Evolutionary conservation across 2,797 vertebrate genomes (phyloP).

Genomic region (Galagoides demidoff): DNA sequence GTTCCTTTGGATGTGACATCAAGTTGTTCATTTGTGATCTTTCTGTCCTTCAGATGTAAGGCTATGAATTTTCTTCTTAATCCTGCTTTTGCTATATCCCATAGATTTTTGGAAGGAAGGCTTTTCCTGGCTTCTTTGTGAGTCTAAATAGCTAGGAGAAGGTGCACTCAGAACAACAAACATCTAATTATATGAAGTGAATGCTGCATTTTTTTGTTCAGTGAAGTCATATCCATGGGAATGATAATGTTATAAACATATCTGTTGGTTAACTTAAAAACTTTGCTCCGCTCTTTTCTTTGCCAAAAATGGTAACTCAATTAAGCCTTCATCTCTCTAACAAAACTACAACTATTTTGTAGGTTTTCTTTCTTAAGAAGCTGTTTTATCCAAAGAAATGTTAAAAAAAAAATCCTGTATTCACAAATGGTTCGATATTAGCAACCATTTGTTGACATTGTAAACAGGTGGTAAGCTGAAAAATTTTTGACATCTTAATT

Average conservation of each 20-base stretch:
- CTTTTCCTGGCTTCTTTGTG: neutral
- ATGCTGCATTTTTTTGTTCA: neutral
- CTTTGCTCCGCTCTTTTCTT: neutral
- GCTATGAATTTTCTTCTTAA: no score
- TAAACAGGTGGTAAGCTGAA: conserved; percentile 7
- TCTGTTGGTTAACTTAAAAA: conserved; percentile 17
- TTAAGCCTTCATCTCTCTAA: conserved; percentile 30
- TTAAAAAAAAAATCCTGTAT: neutral
- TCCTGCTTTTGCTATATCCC: no score
- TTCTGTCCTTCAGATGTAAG: no score
- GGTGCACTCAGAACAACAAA: neutral
- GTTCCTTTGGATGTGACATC: no score
- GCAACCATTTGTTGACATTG: conserved; percentile 28
- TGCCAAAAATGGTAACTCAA: conserved; percentile 14
- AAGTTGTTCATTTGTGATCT: no score
- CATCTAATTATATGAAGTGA: neutral
- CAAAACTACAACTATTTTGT: neutral
- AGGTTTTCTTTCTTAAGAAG: conserved; percentile 38
- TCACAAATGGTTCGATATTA: conserved; percentile 43
- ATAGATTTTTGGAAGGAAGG: neutral
- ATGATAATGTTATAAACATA: neutral
- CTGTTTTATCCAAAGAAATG: conserved; percentile 8
- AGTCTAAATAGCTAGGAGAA: conserved; percentile 5
- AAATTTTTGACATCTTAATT: conserved; percentile 45
- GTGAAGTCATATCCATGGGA: neutral